These are phyloP conservation scores for Exaiptasia diaphana DNA, from an alignment of 64 coral and sea anemone species.

Conservation along the genomic window DNA sequence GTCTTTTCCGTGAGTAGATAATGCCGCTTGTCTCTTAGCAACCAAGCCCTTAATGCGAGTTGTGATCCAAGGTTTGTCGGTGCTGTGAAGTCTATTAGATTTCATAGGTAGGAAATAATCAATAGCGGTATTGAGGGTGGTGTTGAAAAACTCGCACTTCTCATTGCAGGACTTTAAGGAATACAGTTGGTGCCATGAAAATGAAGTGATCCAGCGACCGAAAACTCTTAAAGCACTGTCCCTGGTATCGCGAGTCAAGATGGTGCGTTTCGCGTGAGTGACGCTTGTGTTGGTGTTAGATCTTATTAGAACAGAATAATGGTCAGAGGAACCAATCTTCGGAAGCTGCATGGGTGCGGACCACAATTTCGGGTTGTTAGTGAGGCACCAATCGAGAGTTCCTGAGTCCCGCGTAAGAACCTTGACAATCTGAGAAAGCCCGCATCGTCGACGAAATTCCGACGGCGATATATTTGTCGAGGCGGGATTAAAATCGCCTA, in stretches of 20 bases:
- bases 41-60: constrained; percentile 45
- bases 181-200: constrained; percentile 52
- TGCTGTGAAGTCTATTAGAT: constrained; percentile 20
- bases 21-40: constrained; percentile 35
- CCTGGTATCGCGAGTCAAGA: constrained; percentile 42
- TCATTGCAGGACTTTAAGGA: constrained; percentile 21
- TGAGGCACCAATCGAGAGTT: constrained; percentile 49
- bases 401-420: constrained; percentile 53
- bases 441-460: constrained; percentile 12
- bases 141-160: constrained; percentile 37
- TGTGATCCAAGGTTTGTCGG: constrained; percentile 64
- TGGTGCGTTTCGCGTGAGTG: constrained; percentile 37
- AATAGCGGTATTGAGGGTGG: constrained; percentile 12
- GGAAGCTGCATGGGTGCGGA: constrained; percentile 37
- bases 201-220: constrained; percentile 45
- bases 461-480: constrained; percentile 20
- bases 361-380: constrained; percentile 22
- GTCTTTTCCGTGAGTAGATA: constrained; percentile 42
- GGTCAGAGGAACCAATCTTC: constrained; percentile 35
- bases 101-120: constrained; percentile 51
- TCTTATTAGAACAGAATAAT: constrained; percentile 25
- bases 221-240: constrained; percentile 31
- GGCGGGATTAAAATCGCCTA: constrained; percentile 31
- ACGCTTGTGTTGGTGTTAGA: constrained; percentile 13
- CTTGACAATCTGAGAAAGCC: constrained; percentile 50